Percentiles rank a stretch among this genome's conserved stretches.
These are phyloP conservation scores for Thripadectes ignobilis DNA, from an alignment of 2,797 vertebrate species.

Conservation along the genomic window DNA sequence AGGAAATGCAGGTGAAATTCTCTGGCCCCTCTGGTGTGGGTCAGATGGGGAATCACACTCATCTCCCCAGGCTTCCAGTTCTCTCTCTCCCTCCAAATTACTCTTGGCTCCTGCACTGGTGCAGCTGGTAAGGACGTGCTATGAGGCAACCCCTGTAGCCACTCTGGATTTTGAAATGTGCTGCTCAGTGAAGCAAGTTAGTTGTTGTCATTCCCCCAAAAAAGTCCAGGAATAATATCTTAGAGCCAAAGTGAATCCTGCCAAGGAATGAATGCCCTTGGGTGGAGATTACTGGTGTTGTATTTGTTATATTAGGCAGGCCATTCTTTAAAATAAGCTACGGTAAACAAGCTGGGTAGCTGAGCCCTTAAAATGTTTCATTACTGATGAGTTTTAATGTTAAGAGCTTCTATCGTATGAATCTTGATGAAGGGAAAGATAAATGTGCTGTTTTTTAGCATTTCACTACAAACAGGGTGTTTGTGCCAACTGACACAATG, in stretches of 20 bases:
- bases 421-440: constrained; percentile 60
- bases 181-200: not conserved
- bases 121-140: constrained; percentile 34
- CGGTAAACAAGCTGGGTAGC: constrained; percentile 47
- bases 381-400: not conserved
- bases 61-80: not conserved
- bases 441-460: constrained; percentile 33
- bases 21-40: not conserved
- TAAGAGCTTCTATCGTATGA: not conserved
- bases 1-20: not conserved
- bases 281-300: constrained; percentile 10
- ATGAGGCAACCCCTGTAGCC: not conserved
- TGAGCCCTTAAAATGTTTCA: constrained; percentile 6
- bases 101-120: not conserved
- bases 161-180: not conserved
- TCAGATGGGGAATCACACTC: not conserved
- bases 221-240: constrained; percentile 14
- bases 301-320: constrained; percentile 7
- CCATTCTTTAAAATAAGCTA: constrained; percentile 25
- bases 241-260: not conserved
- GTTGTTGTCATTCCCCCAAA: not conserved
- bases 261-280: constrained; percentile 37
- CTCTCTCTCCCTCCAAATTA: not conserved
- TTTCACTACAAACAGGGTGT: constrained; percentile 59
- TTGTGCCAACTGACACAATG: constrained; percentile 61